Base-by-base conservation (phyloP, 2,888 invertebrate species). In the Resseliella maxima region DNA sequence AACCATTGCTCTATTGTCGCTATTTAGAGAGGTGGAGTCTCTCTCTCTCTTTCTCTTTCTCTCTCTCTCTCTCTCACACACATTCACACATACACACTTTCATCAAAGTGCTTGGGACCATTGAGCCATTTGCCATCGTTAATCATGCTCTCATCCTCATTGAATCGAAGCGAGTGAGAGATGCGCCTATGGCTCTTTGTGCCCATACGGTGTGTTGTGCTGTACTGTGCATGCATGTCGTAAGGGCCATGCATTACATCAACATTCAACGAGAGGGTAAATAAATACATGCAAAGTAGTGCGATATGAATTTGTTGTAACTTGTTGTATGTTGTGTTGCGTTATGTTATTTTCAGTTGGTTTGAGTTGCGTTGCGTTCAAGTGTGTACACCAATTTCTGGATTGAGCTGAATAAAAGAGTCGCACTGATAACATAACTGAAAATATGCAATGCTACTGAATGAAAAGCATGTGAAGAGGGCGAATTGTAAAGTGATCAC, bases 231-330 rank as follows among this genome's bases (percentile, higher is more conserved):
- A n/a, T 59, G 18, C 50, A 59, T 6, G 24, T 59, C 27, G 27
- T 59, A 59, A 8, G 59, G 24, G 6, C 59, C 24, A 59, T 59
- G 18, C 59, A 59, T 12, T 59, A 24, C 46, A 50, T 18, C 46
- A 18, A 1, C 46, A 50, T 50, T 18, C 81, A 81, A 81, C 21
- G 21, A 36, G 81, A 81, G 59, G 59, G 81, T 36, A 36, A 81
- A 81, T 81, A 81, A 81, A 81, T 81, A 36, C 81, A 81, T 81
- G 81, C 81, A 81, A 81, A 81, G 81, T 81, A 21, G 59, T 59
- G 59, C 59, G 59, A 59, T 59, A 59, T 59, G 59, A 59, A 59
- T 59, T 59, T 59, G 59, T 59, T 59, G 59, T 59, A 24, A 59
- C 24, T 59, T 59, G 59, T 27, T 59, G n/a, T n/a, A 24, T 59